These are phyloP conservation scores for Sinosuthora webbiana DNA, from an alignment of 2,113 vertebrate genomes.

Conservation along the genomic window DNA sequence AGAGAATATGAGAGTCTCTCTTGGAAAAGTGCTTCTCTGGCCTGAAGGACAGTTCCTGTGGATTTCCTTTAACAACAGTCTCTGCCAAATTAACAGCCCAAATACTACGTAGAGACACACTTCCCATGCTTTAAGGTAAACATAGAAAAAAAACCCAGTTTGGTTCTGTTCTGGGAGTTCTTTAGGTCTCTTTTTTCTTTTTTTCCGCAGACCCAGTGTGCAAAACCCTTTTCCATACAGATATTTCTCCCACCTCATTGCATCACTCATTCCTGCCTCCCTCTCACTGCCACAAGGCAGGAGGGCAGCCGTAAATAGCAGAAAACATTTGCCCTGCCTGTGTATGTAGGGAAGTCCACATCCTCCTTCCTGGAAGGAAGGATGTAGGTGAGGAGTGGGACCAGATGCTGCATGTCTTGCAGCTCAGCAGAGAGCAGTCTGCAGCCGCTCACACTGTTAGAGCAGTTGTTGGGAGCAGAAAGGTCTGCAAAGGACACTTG, in stretches of 20 bases:
- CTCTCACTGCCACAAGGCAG: not conserved
- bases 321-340: not conserved
- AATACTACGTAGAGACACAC: not conserved
- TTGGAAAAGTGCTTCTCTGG: not conserved
- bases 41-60: not conserved
- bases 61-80: not conserved
- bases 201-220: not conserved
- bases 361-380: not conserved
- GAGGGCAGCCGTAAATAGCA: not conserved
- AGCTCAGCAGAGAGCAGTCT: not conserved
- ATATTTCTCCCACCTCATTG: not conserved
- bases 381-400: not conserved
- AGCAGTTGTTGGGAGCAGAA: not conserved
- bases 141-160: not conserved
- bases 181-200: not conserved
- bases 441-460: rapidly evolving
- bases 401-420: not conserved
- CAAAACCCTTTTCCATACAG: not conserved
- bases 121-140: not conserved
- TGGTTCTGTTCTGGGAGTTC: not conserved
- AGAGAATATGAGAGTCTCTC: not conserved
- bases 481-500: not conserved
- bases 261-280: not conserved
- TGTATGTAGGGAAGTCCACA: not conserved
- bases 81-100: not conserved